Base-by-base conservation (phyloP, 2,888 invertebrate genomes). In the Dryadula phaetusa region DNA sequence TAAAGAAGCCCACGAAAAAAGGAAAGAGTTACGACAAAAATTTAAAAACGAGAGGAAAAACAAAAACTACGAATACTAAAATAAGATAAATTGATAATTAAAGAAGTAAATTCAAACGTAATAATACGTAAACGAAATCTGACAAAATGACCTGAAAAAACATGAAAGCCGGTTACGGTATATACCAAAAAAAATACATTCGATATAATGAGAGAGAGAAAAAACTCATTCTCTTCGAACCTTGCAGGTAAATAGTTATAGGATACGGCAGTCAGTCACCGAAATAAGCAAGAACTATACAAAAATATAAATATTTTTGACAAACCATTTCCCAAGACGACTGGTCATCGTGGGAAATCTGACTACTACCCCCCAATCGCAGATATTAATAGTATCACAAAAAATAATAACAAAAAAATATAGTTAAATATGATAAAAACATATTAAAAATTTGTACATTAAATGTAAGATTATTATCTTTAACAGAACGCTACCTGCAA, bases 321-420 rank as follows among this genome's bases (percentile, higher is more conserved):
- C 25, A 61, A 64, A 64, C 56, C 64, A 64, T 67, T 64, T 61
- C 64, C 64, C 70, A 67, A 70, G 25, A 56, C 62, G 25, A 58
- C 67, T 70, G 28, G 64, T 67, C 53, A 64, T 65, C 69, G 71
- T 72, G 69, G 67, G 70, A 63, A 70, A 70, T 64, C 53, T 64
- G 71, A 67, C 71, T 44, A 54, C 61, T 20, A 72, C 71, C 69
- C 69, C 66, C 69, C 61, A 66, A 18, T 53, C 54, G 61, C 64
- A 46, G 37, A 32, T 47, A 32, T n/a, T n/a, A n/a, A n/a, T n/a
- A n/a, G n/a, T n/a, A 3, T 32, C 4, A 7, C 32, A 42, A 6
- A 2, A 42, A 16, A 40, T n/a, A 16, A 42, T 2, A 7, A 4
- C 18, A 44, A 0, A 44, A 4, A 44, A 18, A 40, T 16, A 53